Evolutionary conservation across 2,888 invertebrate species (phyloP), one percentile per base, ranked within the genome.

Genomic region (Tetrapedia diversipes): DNA sequence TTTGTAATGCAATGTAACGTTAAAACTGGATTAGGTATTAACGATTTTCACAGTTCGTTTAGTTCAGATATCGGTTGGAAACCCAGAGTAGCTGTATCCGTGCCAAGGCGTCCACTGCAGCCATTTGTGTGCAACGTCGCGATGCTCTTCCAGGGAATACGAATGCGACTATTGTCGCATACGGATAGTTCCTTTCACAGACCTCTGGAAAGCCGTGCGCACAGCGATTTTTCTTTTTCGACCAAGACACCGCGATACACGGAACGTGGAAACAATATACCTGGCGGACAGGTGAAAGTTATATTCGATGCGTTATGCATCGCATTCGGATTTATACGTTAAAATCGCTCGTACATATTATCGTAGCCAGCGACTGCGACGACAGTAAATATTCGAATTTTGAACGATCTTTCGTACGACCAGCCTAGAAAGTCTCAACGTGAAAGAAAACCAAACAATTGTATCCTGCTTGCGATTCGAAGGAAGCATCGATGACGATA

Each of bases 71-170:
- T 73, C 73, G 73, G 68, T 60, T 77, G 65, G 49, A 74, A 75
- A 69, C 57, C 71, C 79, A 63, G 74, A 45, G 59, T 57, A 68
- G 53, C 47, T 74, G 57, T 63, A 75, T 81, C 70, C 74, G 77
- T 83, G 74, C 67, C 80, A 77, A 80, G 82, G 78, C 70, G 61
- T 59, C 61, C 54, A 39, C 8, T 10, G 34, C n/a, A 41, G 19
- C 59, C 54, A 66, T 75, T 68, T 71, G 45, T 59, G 73, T 49
- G 54, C 66, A 53, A 43, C 59, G 24, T 34, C 47, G 39, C 69
- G 69, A 59, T 49, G 49, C 65, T 66, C 79, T 72, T 68, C 64
- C 61, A 24, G 14, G 43, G 75, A 75, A 79, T 75, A 79, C 75
- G 80, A 79, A 79, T 74, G 63, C 45, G 54, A 32, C 45, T 39